These are phyloP conservation scores for Camelus dromedarius DNA, from an alignment of 2,113 vertebrate genomes.

Conservation along the genomic window DNA sequence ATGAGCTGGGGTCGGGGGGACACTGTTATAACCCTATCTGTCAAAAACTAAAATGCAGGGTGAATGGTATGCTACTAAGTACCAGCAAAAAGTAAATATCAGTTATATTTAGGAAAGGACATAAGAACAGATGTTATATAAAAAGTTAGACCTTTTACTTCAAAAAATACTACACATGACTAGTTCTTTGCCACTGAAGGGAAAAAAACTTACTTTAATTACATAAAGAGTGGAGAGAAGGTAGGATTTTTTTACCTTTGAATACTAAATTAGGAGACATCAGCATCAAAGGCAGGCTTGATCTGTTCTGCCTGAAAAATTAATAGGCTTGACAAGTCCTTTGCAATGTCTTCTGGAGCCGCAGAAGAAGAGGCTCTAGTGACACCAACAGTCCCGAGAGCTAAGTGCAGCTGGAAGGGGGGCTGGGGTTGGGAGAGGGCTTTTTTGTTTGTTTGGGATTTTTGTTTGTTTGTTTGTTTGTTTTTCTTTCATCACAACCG, in stretches of 20 bases:
- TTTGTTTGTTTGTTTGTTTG: background rate
- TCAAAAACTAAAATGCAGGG: background rate
- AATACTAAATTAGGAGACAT: slow-evolving; percentile 67
- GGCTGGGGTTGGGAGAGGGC: background rate
- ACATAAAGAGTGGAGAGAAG: slow-evolving; percentile 45
- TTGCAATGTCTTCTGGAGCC: background rate
- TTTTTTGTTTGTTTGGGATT: slow-evolving; percentile 18
- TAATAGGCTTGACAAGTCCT: slow-evolving; percentile 73
- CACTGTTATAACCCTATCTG: background rate
- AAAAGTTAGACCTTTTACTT: slow-evolving; percentile 74
- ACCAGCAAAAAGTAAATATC: background rate
- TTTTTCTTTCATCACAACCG: background rate
- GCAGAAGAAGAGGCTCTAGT: slow-evolving; percentile 74
- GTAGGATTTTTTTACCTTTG: slow-evolving; percentile 58
- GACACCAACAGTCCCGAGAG: slow-evolving; percentile 84
- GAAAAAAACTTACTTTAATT: background rate
- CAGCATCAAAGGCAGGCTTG: slow-evolving; percentile 76
- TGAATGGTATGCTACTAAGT: background rate
- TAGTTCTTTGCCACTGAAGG: background rate
- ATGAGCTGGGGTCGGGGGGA: background rate
- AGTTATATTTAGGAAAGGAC: background rate
- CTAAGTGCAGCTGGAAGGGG: slow-evolving; percentile 79
- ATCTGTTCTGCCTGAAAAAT: slow-evolving; percentile 81
- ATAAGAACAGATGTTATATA: slow-evolving; percentile 45
- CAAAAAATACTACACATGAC: slow-evolving; percentile 53